These are phyloP conservation scores for Hermetia illucens DNA, from an alignment of 1,140 invertebrate genomes.

Conservation along the genomic window DNA sequence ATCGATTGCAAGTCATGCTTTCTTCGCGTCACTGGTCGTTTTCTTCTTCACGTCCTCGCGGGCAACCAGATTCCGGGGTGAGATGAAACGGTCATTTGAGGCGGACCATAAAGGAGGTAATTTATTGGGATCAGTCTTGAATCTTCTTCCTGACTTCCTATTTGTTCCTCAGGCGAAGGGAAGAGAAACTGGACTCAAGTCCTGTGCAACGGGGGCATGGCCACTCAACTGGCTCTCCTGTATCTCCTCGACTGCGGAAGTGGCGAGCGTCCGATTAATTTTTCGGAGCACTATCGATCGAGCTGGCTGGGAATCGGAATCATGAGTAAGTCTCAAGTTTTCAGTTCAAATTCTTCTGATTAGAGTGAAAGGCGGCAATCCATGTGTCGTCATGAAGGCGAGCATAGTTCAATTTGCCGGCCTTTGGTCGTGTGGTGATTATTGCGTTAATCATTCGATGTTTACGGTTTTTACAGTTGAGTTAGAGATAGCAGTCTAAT, in stretches of 20 bases:
- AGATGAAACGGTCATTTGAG: conserved; percentile 60
- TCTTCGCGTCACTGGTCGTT: conserved; percentile 52
- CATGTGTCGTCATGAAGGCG: too few species aligned
- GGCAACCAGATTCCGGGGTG: conserved; percentile 61
- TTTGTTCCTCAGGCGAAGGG: conserved; percentile 33
- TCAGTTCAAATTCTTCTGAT: too few species aligned
- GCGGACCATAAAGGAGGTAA: conserved; percentile 67
- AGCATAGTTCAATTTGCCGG: too few species aligned
- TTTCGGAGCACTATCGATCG: conserved; percentile 55
- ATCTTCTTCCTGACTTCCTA: conserved; percentile 3
- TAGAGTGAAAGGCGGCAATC: too few species aligned
- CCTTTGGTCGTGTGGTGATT: too few species aligned
- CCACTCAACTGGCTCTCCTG: conserved; percentile 57
- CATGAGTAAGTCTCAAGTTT: conserved; percentile 38
- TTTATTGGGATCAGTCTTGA: not conserved
- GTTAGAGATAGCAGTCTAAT: too few species aligned
- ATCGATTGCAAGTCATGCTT: conserved; percentile 64
- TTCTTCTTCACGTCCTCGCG: conserved; percentile 75
- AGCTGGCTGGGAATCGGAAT: conserved; percentile 72
- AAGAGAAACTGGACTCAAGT: conserved; percentile 87
- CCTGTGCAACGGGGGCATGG: conserved; percentile 78
- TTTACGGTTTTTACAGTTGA: too few species aligned
- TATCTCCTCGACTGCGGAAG: conserved; percentile 70
- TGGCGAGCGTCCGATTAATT: conserved; percentile 66
- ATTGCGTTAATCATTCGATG: too few species aligned